Conservation (phyloP, 1,140 invertebrate species). For the Copidosoma floridanum region DNA sequence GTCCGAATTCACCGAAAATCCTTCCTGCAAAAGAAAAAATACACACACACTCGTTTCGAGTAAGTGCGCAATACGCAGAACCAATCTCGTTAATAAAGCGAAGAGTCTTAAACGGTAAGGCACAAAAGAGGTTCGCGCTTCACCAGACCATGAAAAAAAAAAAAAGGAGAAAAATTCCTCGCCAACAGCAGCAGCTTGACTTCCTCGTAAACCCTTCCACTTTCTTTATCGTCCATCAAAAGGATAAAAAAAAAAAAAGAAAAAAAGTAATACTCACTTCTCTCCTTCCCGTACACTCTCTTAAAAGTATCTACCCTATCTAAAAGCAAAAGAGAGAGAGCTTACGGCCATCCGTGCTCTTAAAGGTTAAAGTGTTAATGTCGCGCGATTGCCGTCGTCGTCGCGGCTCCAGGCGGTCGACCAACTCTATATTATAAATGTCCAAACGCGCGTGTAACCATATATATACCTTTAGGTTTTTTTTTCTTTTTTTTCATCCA, state of each 20-base stretch:
- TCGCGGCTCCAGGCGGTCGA: slow-evolving; percentile 33
- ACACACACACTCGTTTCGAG: neutral
- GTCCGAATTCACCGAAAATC: too few relatives aligned
- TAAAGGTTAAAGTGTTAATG: slow-evolving; percentile 45
- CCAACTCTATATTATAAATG: too few relatives aligned
- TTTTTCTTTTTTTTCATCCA: too few relatives aligned
- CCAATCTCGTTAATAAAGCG: slow-evolving; percentile 2
- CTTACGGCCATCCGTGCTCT: too few relatives aligned
- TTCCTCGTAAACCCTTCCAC: neutral
- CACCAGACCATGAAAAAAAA: neutral
- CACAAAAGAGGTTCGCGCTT: neutral
- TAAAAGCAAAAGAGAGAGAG: slow-evolving; percentile 4
- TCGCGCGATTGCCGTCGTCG: slow-evolving; percentile 40
- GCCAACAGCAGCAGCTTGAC: too few relatives aligned
- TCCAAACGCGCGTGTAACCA: too few relatives aligned
- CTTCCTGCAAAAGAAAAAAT: too few relatives aligned
- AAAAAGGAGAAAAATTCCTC: too few relatives aligned
- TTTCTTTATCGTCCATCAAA: slow-evolving; percentile 11
- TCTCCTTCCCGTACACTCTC: neutral
- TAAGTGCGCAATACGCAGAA: neutral
- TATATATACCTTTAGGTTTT: too few relatives aligned
- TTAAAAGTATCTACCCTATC: neutral
- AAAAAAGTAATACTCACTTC: neutral
- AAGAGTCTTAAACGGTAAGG: neutral
- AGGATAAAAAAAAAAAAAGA: too few relatives aligned